phyloP scores from a whole-genome alignment of 2,797 vertebrate species.

The Sebastes hubbsi region DNA sequence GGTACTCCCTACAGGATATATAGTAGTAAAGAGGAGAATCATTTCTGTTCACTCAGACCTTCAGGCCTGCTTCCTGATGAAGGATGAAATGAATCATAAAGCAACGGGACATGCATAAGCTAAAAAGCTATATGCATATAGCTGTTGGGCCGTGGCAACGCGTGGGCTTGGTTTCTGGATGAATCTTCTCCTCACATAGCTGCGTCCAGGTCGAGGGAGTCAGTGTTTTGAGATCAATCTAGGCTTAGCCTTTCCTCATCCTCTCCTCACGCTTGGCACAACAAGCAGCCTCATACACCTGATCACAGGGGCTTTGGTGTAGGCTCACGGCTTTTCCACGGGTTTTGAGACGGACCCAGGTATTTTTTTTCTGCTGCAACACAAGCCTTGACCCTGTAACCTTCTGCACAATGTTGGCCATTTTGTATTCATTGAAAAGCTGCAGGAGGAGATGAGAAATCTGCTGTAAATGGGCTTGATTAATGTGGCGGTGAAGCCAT shows the following conservation, averaged over 20 bases:
- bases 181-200: not conserved
- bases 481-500: constrained; percentile 12
- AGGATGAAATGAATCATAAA: constrained; percentile 14
- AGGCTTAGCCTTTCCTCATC: constrained; percentile 52
- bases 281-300: constrained; percentile 38
- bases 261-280: constrained; percentile 39
- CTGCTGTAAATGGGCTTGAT: constrained; percentile 28
- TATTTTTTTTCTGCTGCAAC: constrained; percentile 30
- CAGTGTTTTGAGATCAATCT: constrained; percentile 50
- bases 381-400: constrained; percentile 10
- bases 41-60: not conserved
- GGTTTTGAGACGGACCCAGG: constrained; percentile 8
- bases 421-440: constrained; percentile 40
- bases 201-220: not conserved
- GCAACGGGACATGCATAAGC: not conserved
- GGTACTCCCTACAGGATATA: not conserved
- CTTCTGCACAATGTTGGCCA: not conserved
- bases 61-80: not conserved
- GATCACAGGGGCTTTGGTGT: constrained; percentile 49
- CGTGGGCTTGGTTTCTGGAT: not conserved
- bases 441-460: constrained; percentile 1
- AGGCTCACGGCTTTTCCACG: constrained; percentile 33
- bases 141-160: not conserved
- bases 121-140: not conserved
- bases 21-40: not conserved